phyloP scores from a whole-genome alignment of 2,888 invertebrate species.

The Agonopterix alstromeriana region DNA sequence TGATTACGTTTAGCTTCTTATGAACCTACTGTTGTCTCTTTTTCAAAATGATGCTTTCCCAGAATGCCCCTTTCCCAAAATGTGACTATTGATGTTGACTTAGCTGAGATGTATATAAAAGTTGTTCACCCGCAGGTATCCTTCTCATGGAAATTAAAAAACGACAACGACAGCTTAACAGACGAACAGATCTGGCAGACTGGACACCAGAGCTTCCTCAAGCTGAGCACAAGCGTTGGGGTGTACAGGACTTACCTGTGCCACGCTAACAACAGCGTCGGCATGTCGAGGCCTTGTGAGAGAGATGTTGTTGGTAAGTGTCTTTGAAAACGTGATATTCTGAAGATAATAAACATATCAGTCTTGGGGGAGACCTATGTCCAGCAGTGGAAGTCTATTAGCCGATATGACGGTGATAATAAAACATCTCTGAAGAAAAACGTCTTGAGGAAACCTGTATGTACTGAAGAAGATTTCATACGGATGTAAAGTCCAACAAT shows the following conservation, averaged over 20 bases:
- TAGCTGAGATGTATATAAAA: no score
- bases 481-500: no score
- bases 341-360: not conserved
- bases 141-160: conserved; percentile 90
- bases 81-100: no score
- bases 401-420: no score
- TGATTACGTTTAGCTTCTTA: no score
- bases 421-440: no score
- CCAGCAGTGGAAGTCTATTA: no score
- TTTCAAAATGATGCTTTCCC: no score
- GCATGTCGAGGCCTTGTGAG: conserved; percentile 79
- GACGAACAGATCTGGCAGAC: conserved; percentile 73
- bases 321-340: not conserved
- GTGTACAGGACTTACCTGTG: conserved; percentile 87
- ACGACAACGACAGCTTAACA: conserved; percentile 86
- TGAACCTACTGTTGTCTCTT: no score
- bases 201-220: conserved; percentile 70
- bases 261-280: conserved; percentile 89
- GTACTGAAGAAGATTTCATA: no score
- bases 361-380: not conserved
- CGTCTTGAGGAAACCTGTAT: no score
- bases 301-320: conserved; percentile 80
- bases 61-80: no score
- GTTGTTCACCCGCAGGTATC: conserved; percentile 60
- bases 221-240: conserved; percentile 52